These are phyloP conservation scores for Holothuria scabra DNA, from an alignment of 53 echinoderm and acorn worm species.

Conservation along the genomic window DNA sequence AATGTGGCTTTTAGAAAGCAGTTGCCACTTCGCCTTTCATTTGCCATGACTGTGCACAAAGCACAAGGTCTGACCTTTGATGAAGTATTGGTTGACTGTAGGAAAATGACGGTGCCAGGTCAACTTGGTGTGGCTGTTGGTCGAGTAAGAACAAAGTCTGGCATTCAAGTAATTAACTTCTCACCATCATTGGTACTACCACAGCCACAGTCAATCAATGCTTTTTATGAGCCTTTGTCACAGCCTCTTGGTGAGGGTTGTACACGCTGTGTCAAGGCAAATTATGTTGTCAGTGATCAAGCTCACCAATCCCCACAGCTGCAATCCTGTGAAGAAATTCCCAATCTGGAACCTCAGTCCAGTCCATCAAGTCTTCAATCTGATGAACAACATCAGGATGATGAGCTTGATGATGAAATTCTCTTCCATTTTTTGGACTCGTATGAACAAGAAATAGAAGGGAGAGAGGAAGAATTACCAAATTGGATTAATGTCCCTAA, in stretches of 20 bases:
- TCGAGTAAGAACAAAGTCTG: background rate
- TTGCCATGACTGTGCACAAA: background rate
- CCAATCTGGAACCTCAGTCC: too few relatives aligned
- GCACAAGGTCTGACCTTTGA: background rate
- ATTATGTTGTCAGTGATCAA: too few relatives aligned
- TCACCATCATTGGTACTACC: background rate
- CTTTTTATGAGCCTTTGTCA: background rate
- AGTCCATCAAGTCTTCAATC: too few relatives aligned
- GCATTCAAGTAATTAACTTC: slow-evolving; percentile 7
- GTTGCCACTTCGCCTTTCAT: background rate
- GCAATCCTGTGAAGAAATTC: too few relatives aligned
- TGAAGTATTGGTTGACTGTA: background rate
- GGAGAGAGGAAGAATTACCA: background rate
- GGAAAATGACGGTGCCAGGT: slow-evolving; percentile 7
- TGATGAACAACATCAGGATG: too few relatives aligned
- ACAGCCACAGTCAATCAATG: background rate
- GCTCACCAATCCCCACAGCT: too few relatives aligned
- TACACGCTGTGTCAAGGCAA: background rate
- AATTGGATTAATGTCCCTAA: background rate
- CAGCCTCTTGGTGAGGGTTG: background rate
- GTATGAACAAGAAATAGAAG: background rate
- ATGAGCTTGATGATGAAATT: too few relatives aligned
- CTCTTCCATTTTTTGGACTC: background rate
- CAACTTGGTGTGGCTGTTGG: slow-evolving; percentile 20
- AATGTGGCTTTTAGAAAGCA: background rate